Conservation (phyloP, 2,797 vertebrate species). For the Sphaeramia orbicularis region DNA sequence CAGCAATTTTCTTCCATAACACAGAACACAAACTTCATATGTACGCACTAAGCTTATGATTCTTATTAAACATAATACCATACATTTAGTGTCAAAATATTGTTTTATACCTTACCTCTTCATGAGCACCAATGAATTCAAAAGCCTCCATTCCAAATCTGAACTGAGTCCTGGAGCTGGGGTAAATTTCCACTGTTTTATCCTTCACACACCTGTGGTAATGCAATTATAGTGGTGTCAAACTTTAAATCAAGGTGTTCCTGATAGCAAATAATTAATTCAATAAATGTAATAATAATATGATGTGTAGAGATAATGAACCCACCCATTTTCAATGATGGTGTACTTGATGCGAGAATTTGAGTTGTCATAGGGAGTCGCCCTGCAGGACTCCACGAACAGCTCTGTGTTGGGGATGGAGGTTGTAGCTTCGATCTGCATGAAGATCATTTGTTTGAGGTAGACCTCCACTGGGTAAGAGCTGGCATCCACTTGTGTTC, state of each 20-base stretch:
- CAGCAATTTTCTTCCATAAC: no score
- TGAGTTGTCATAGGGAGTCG: constrained; percentile 67
- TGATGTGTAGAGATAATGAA: background rate
- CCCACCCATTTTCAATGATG: constrained; percentile 70
- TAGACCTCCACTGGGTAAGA: constrained; percentile 65
- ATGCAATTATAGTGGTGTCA: background rate
- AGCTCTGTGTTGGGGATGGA: constrained; percentile 59
- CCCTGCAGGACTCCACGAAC: constrained; percentile 76
- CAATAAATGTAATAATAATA: no score
- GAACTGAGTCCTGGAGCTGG: constrained; percentile 42
- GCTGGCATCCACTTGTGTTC: background rate
- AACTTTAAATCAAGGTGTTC: background rate
- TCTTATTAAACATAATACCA: no score
- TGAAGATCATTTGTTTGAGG: constrained; percentile 65
- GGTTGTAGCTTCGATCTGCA: constrained; percentile 64
- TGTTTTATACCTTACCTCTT: constrained; percentile 60
- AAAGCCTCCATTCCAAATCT: constrained; percentile 75
- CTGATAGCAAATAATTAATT: background rate
- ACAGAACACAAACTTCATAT: no score
- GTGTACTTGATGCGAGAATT: constrained; percentile 59
- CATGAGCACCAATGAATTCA: constrained; percentile 69
- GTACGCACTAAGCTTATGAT: no score
- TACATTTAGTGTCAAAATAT: no score
- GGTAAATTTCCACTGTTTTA: constrained; percentile 59
- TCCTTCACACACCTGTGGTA: constrained; percentile 61